Conservation (phyloP, 2,888 invertebrate species). For the Anagyrus pseudococci region DNA sequence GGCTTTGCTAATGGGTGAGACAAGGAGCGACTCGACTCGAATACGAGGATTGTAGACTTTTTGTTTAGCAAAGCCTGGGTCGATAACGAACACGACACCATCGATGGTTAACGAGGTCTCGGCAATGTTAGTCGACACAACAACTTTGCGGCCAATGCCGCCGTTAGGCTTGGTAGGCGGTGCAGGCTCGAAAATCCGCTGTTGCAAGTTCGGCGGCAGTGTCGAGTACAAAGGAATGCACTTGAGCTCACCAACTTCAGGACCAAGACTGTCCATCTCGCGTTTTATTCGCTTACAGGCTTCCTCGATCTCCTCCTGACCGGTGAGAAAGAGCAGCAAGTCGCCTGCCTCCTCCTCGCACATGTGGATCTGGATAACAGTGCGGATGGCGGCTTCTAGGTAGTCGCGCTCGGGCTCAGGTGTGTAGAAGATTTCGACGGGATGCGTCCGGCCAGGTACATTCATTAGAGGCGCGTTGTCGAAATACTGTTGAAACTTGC, state of each 20-base stretch:
- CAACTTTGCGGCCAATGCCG: conserved; percentile 89
- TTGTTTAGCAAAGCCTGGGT: conserved; percentile 99
- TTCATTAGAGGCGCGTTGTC: conserved; percentile 98
- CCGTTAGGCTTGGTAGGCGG: conserved; percentile 91
- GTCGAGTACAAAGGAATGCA: conserved; percentile 99
- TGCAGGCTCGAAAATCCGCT: conserved; percentile 95
- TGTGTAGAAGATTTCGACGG: conserved; percentile 98
- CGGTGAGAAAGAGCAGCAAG: conserved; percentile 88
- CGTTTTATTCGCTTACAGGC: conserved; percentile 97
- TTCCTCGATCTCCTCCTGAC: conserved; percentile 96
- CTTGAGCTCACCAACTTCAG: conserved; percentile 95
- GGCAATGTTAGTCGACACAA: conserved; percentile 98
- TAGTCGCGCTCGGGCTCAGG: conserved; percentile 98
- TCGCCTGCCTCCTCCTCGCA: conserved; percentile 93
- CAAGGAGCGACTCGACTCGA: conserved; percentile 95
- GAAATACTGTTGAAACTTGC: conserved; percentile 99
- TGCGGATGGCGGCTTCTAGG: conserved; percentile 96
- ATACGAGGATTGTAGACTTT: conserved; percentile 91
- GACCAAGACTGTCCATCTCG: conserved; percentile 94
- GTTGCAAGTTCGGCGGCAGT: conserved; percentile 94
- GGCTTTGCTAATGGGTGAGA: conserved; percentile 98
- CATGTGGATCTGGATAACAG: conserved; percentile 97
- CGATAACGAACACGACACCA: conserved; percentile 99
- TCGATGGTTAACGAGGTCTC: conserved; percentile 99
- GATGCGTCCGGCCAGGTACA: conserved; percentile 95